phyloP scores from a whole-genome alignment of 2,888 invertebrate species.

The Cheilosia scutellata region DNA sequence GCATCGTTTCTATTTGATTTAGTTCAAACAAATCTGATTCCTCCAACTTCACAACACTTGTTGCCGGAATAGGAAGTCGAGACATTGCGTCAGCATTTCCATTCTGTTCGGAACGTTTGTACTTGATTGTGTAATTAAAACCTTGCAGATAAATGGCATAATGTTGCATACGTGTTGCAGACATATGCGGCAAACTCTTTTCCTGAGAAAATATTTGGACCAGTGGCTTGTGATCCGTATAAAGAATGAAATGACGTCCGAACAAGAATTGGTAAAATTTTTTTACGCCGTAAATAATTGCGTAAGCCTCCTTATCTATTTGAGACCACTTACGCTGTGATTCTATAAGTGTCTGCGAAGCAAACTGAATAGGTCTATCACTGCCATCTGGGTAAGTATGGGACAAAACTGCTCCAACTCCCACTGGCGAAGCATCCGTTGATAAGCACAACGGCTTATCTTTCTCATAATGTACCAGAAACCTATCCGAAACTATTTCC shows the following conservation, averaged over 20 bases:
- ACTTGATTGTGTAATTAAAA: not conserved
- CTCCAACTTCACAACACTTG: not conserved
- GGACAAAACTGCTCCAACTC: slow-evolving; percentile 78
- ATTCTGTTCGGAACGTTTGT: not conserved
- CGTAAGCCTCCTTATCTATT: slow-evolving; percentile 4
- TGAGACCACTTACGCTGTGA: slow-evolving; percentile 17
- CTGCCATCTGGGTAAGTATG: slow-evolving; percentile 77
- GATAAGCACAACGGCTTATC: not conserved
- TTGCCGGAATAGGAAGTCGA: not conserved
- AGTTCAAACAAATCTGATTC: slow-evolving; percentile 3
- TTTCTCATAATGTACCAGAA: slow-evolving; percentile 10
- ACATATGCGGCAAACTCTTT: too few species aligned
- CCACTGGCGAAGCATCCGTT: slow-evolving; percentile 72
- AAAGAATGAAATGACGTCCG: not conserved
- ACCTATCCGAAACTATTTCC: too few species aligned
- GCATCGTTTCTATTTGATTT: not conserved
- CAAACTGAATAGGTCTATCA: slow-evolving; percentile 79
- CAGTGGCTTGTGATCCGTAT: too few species aligned
- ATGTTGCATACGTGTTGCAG: not conserved
- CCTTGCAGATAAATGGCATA: slow-evolving; percentile 3
- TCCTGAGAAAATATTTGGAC: too few species aligned
- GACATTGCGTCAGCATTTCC: slow-evolving; percentile 1
- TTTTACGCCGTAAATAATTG: slow-evolving; percentile 11
- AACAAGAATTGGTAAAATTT: slow-evolving; percentile 9
- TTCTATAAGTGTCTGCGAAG: slow-evolving; percentile 16